Conservation (phyloP, 2,113 vertebrate genomes). For the Cyprinodon tularosa region DNA sequence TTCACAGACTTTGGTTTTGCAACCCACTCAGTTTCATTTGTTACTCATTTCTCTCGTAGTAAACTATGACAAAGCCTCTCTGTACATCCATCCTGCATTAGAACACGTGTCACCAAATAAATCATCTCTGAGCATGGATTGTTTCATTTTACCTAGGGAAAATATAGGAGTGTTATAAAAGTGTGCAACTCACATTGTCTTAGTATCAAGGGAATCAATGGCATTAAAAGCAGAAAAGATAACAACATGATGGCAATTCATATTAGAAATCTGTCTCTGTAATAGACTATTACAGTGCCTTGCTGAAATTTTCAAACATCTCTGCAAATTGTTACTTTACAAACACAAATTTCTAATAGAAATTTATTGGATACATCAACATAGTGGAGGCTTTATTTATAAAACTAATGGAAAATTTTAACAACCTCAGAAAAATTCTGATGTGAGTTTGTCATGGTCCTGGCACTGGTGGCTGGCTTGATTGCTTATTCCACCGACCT, state of each 20-base stretch:
- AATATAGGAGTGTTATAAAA: neutral
- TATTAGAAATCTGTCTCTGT: constrained; percentile 44
- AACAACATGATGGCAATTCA: constrained; percentile 35
- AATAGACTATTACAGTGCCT: neutral
- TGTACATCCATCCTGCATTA: constrained; percentile 39
- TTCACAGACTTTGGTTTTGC: constrained; percentile 32
- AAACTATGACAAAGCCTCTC: constrained; percentile 56
- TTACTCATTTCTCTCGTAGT: constrained; percentile 50
- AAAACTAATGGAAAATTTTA: constrained; percentile 22
- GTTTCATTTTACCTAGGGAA: neutral
- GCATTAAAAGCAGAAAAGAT: constrained; percentile 26
- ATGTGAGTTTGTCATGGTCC: too few relatives aligned
- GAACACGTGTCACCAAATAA: constrained; percentile 31
- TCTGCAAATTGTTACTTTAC: neutral
- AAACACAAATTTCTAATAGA: neutral
- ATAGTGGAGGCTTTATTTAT: constrained; percentile 21
- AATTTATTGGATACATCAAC: too few relatives aligned
- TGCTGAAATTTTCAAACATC: neutral
- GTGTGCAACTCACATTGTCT: neutral
- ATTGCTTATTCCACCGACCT: too few relatives aligned
- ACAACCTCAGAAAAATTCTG: too few relatives aligned
- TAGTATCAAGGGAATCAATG: constrained; percentile 8
- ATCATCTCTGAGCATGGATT: constrained; percentile 32
- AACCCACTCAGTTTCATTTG: constrained; percentile 35
- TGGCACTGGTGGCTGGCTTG: too few relatives aligned